These are phyloP conservation scores for Simalia tracyae DNA, from an alignment of 2,797 vertebrate species.

Conservation along the genomic window DNA sequence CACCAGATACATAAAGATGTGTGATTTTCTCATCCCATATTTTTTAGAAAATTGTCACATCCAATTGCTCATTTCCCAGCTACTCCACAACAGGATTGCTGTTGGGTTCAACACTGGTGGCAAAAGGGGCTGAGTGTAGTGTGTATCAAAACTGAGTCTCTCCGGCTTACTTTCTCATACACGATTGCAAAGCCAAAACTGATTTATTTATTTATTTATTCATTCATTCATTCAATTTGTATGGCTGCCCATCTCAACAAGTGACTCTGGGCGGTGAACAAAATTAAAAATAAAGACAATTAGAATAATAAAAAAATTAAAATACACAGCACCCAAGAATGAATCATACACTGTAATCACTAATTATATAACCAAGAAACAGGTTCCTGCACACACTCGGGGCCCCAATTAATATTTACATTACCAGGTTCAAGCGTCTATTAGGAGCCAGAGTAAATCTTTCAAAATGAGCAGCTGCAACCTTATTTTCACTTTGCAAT, in stretches of 20 bases:
- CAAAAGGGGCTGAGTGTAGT: not conserved
- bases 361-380: not conserved
- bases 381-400: not conserved
- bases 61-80: not conserved
- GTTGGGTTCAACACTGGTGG: not conserved
- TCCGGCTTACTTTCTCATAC: not conserved
- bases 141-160: not conserved
- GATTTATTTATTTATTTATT: not conserved
- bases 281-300: not conserved
- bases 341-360: not conserved
- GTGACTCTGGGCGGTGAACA: not conserved
- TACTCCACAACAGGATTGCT: not conserved
- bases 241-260: not conserved
- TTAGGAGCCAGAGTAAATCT: not conserved
- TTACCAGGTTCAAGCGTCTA: not conserved
- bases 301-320: not conserved
- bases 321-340: not conserved
- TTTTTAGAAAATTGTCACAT: not conserved
- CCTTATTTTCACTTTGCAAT: not conserved
- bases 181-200: not conserved
- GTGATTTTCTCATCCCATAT: not conserved
- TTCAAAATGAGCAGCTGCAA: not conserved
- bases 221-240: not conserved
- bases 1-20: not conserved
- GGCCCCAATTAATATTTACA: not conserved